Conservation (phyloP, 1,140 invertebrate species). For the Sitobion miscanthi region DNA sequence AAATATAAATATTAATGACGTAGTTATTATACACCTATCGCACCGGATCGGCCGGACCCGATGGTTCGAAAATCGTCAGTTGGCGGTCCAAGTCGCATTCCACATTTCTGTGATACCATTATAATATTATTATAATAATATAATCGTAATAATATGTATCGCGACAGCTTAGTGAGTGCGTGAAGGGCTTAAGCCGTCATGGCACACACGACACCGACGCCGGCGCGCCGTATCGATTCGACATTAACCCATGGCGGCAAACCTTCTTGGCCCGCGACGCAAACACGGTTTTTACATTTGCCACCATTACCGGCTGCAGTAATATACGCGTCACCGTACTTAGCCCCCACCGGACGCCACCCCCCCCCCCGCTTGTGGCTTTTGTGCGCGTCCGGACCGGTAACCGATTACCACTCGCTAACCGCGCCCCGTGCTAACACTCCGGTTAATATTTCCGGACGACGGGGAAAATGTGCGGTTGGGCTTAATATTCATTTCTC, state of each 20-base stretch:
- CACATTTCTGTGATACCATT: neutral
- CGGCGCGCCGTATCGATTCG: conserved; percentile 18
- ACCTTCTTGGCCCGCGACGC: neutral
- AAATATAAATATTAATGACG: neutral
- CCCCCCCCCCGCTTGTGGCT: neutral
- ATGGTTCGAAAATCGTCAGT: neutral
- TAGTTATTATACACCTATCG: neutral
- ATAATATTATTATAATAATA: neutral
- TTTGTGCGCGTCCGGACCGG: neutral
- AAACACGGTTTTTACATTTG: conserved; percentile 47
- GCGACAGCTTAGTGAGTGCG: neutral
- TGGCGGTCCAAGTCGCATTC: neutral
- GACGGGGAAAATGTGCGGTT: neutral
- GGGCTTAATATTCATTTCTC: neutral
- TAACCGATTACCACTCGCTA: conserved; percentile 29
- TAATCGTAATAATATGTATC: neutral
- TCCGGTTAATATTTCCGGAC: neutral
- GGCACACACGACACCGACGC: neutral
- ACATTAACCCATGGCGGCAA: conserved; percentile 22
- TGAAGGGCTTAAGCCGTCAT: neutral
- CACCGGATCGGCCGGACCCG: neutral
- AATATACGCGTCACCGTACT: neutral
- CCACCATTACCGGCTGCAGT: neutral
- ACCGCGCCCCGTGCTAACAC: neutral
- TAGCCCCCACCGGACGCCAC: neutral